A percentile compares a stretch with the other conserved stretches of the same genome.
Evolutionary conservation across 2,113 vertebrate genomes (phyloP).

Genomic region (Psettodes erumei): DNA sequence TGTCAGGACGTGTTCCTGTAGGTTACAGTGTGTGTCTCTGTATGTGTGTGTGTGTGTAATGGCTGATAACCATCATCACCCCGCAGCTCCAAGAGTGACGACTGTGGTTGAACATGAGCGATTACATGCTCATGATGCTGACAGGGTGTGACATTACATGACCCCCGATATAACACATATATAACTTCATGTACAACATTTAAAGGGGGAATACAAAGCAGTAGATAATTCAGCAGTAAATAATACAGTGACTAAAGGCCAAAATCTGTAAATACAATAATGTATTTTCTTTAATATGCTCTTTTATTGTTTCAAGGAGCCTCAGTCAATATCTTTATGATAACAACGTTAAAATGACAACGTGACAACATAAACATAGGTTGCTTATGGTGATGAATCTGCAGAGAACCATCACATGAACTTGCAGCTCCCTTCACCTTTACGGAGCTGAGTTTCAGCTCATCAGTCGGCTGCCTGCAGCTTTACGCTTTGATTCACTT

Average conservation of each 20-base stretch:
- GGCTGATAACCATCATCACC: conserved; percentile 62
- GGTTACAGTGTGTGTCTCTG: conserved; percentile 12
- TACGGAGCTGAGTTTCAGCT: no score
- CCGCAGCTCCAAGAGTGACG: conserved; percentile 44
- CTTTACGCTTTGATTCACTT: no score
- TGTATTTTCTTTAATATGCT: neutral
- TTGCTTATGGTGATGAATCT: no score
- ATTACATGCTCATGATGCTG: conserved; percentile 51
- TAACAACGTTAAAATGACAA: neutral
- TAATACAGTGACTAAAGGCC: neutral
- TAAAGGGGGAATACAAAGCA: neutral
- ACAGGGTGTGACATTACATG: conserved; percentile 32
- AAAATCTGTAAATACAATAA: neutral
- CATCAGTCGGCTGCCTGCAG: no score
- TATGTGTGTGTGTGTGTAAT: conserved; percentile 32
- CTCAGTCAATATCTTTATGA: neutral
- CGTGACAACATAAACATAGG: neutral
- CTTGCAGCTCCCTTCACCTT: no score
- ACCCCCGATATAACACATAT: conserved; percentile 1
- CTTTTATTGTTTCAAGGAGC: neutral
- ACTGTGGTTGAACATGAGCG: conserved; percentile 39
- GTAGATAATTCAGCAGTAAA: neutral
- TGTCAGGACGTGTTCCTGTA: conserved; percentile 51
- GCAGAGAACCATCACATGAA: no score
- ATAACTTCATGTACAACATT: neutral